A percentile compares a stretch with the other conserved stretches of the same genome.
These are phyloP conservation scores for Stenoptilia bipunctidactyla DNA, from an alignment of 2,888 invertebrate genomes.

Conservation along the genomic window DNA sequence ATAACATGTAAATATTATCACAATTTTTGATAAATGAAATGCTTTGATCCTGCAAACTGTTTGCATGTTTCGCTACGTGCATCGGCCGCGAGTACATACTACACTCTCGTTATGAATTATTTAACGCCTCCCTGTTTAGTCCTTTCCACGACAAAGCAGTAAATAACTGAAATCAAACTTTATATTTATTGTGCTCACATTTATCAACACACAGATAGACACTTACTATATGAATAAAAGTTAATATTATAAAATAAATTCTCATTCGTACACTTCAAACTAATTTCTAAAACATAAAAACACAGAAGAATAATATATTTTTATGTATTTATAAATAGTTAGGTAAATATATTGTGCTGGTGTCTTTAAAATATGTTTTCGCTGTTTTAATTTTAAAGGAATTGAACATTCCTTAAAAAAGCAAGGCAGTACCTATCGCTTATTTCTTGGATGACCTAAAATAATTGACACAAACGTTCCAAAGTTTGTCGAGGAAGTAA, in stretches of 20 bases:
- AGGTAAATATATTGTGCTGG: conserved; percentile 56
- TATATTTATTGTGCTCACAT: conserved; percentile 56
- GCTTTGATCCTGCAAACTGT: neutral
- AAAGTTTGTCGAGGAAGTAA: conserved; percentile 20
- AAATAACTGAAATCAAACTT: conserved; percentile 20
- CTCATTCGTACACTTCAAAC: conserved; percentile 29
- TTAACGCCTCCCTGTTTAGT: conserved; percentile 49
- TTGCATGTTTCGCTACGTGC: neutral
- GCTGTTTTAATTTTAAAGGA: conserved; percentile 31
- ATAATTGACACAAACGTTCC: conserved; percentile 60
- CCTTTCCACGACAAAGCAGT: conserved; percentile 34
- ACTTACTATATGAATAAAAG: conserved; percentile 39
- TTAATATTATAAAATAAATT: conserved; percentile 37
- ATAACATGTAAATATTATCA: neutral
- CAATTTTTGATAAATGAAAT: neutral
- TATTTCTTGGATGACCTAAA: conserved; percentile 66
- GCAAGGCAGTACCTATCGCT: conserved; percentile 56
- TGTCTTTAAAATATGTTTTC: conserved; percentile 36
- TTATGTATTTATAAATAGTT: conserved; percentile 27
- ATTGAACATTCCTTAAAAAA: conserved; percentile 14
- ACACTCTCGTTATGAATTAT: conserved; percentile 8
- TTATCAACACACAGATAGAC: conserved; percentile 42
- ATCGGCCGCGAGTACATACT: conserved; percentile 16
- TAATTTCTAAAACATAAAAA: conserved; percentile 18
- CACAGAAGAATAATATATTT: conserved; percentile 30